A percentile compares a stretch with the other conserved stretches of the same genome.
Conservation (phyloP, 2,888 invertebrate species). For the Cremastobaeus sp. region DNA sequence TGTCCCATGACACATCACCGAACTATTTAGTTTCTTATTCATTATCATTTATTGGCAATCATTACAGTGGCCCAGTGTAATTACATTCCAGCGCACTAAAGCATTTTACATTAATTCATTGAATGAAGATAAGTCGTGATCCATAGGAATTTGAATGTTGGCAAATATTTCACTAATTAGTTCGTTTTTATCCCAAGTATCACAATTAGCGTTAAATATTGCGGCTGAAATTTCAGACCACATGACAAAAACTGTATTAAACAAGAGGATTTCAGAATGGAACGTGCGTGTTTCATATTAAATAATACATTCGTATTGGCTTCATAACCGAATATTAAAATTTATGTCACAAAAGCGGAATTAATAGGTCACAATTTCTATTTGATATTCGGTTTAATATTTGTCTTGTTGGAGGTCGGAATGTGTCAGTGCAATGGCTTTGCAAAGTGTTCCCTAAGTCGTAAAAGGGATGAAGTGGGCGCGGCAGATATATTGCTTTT, state of each 20-base stretch:
- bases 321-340: too few relatives aligned
- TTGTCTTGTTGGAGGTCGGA: constrained; percentile 42
- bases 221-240: too few relatives aligned
- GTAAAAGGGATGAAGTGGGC: constrained; percentile 53
- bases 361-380: constrained; percentile 59
- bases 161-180: constrained; percentile 2
- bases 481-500: constrained; percentile 54
- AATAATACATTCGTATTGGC: too few relatives aligned
- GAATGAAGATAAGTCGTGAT: constrained; percentile 5
- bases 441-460: constrained; percentile 52
- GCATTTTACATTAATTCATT: constrained; percentile 8
- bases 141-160: background rate
- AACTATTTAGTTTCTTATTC: constrained; percentile 18
- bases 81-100: background rate
- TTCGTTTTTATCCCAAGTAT: constrained; percentile 17
- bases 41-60: constrained; percentile 27
- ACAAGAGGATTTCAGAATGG: too few relatives aligned
- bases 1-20: constrained; percentile 17
- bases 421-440: constrained; percentile 39
- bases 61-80: background rate
- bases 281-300: too few relatives aligned
- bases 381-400: constrained; percentile 65
- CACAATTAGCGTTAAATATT: constrained; percentile 1
- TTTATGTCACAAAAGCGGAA: constrained; percentile 16
- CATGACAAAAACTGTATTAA: too few relatives aligned